Percentiles rank a stretch among this genome's conserved stretches.
phyloP scores from a whole-genome alignment of 2,888 invertebrate genomes.

The Rhorus exstirpatorius region DNA sequence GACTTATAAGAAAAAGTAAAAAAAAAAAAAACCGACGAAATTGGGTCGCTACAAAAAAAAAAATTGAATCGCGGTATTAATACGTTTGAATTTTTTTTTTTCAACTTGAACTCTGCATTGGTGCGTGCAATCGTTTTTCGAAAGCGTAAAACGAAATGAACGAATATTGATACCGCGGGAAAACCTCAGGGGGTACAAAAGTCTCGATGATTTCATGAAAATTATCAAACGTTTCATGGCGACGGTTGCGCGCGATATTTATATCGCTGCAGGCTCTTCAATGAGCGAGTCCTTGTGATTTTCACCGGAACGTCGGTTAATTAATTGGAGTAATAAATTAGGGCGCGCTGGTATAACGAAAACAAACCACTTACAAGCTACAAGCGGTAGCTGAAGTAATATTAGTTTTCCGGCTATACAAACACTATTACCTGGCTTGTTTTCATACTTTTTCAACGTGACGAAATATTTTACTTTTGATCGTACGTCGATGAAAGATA shows the following conservation, averaged over 20 bases:
- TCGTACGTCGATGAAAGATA: background rate
- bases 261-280: slow-evolving; percentile 16
- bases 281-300: slow-evolving; percentile 10
- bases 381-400: background rate
- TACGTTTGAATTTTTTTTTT: slow-evolving; percentile 15
- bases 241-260: slow-evolving; percentile 37
- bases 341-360: slow-evolving; percentile 18
- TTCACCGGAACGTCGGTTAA: slow-evolving; percentile 22
- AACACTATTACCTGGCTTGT: background rate
- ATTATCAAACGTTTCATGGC: slow-evolving; percentile 48
- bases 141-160: background rate
- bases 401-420: background rate
- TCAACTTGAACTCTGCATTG: slow-evolving; percentile 11
- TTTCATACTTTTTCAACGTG: background rate
- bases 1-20: background rate
- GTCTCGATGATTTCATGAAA: slow-evolving; percentile 27
- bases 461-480: background rate
- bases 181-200: slow-evolving; percentile 10
- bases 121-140: background rate
- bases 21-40: background rate
- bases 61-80: slow-evolving; percentile 13
- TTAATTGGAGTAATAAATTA: slow-evolving; percentile 52
- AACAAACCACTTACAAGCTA: slow-evolving; percentile 8
- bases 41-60: background rate
- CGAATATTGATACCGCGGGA: slow-evolving; percentile 28